Percentiles rank a stretch among this genome's conserved stretches.
Conservation (phyloP, 2,113 vertebrate species). For the Elephantulus edwardii region DNA sequence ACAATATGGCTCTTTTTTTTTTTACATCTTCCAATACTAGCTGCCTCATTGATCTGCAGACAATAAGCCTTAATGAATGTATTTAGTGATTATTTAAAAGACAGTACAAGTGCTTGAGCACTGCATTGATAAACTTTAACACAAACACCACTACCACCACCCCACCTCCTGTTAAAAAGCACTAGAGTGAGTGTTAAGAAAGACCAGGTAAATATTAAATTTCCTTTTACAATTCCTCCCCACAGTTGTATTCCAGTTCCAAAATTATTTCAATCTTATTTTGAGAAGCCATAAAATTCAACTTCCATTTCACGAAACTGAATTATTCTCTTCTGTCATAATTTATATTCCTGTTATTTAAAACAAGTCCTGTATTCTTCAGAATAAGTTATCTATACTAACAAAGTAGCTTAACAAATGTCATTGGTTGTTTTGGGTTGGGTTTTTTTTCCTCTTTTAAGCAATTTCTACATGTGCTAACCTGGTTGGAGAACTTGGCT, state of each 20-base stretch:
- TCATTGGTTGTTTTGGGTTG: background rate
- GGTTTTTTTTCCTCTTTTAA: too few species aligned
- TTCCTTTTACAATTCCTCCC: constrained; percentile 71
- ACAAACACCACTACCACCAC: too few species aligned
- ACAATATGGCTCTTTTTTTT: constrained; percentile 24
- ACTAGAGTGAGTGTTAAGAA: constrained; percentile 50
- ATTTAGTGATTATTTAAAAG: constrained; percentile 51
- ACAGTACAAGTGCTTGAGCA: constrained; percentile 52
- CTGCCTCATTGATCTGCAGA: constrained; percentile 58
- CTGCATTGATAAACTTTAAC: constrained; percentile 37
- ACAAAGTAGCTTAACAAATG: constrained; percentile 10
- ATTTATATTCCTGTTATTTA: constrained; percentile 41
- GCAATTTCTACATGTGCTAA: background rate
- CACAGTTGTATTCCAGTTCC: constrained; percentile 45
- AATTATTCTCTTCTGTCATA: constrained; percentile 21
- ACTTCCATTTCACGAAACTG: constrained; percentile 32
- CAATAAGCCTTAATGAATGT: constrained; percentile 60
- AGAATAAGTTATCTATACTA: background rate
- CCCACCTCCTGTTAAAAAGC: constrained; percentile 27
- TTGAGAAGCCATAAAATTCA: constrained; percentile 63
- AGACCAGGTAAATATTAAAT: constrained; percentile 37
- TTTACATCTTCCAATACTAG: constrained; percentile 24
- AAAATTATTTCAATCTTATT: constrained; percentile 72
- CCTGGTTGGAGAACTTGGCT: background rate
- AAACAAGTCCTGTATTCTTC: constrained; percentile 40